Percentiles rank a stretch among this genome's conserved stretches.
Conservation (phyloP, 2,797 vertebrate species). For the Pelodytes ibericus region DNA sequence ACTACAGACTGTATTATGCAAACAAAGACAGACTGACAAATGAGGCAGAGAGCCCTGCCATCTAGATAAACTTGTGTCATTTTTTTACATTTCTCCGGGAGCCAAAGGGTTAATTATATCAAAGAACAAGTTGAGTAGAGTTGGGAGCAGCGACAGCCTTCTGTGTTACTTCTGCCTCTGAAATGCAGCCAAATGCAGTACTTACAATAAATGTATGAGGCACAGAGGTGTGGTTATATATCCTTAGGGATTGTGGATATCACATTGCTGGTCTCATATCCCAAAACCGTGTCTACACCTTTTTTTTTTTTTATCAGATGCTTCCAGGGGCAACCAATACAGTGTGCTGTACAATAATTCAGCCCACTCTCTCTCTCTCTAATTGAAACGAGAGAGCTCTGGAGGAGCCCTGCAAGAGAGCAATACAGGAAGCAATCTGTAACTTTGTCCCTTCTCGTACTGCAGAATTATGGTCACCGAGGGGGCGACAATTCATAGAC, state of each 20-base stretch:
- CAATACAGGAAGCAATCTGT: conserved; percentile 38
- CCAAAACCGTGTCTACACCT: conserved; percentile 4
- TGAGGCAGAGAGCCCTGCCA: too few species aligned
- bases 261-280: conserved; percentile 22
- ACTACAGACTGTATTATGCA: too few species aligned
- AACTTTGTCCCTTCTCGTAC: conserved; percentile 44
- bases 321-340: conserved; percentile 1
- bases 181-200: conserved; percentile 13
- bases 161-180: background rate
- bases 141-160: conserved; percentile 1
- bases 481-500: conserved; percentile 50
- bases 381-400: conserved; percentile 47
- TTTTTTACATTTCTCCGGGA: background rate
- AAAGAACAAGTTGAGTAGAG: background rate
- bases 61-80: too few species aligned
- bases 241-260: conserved; percentile 9
- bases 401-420: conserved; percentile 17
- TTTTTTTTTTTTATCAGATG: conserved; percentile 18
- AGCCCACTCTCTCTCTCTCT: conserved; percentile 22
- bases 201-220: conserved; percentile 30
- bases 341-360: conserved; percentile 20
- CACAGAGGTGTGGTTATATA: conserved; percentile 25
- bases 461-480: conserved; percentile 46
- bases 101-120: conserved; percentile 16
- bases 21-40: too few species aligned